Evolutionary conservation across 2,113 vertebrate species (phyloP).

Genomic region (Anarrhichthys ocellatus): DNA sequence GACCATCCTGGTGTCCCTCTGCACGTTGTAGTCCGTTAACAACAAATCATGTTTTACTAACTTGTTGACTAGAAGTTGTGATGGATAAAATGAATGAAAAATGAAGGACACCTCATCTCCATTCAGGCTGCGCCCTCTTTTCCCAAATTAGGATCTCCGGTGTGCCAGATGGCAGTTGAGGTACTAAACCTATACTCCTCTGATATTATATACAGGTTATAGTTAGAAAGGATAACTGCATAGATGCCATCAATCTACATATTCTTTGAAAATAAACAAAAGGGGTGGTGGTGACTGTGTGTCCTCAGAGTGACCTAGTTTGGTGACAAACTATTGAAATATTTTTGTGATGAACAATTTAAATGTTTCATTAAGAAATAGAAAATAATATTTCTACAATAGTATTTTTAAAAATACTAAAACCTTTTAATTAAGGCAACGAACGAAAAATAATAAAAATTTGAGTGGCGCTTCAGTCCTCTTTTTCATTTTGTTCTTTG

Average conservation of each 20-base stretch:
- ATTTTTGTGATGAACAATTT: background rate
- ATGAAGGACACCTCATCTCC: background rate
- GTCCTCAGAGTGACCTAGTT: constrained; percentile 15
- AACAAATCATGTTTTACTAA: background rate
- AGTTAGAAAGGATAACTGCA: constrained; percentile 53
- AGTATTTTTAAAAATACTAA: constrained; percentile 40
- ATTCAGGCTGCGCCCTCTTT: background rate
- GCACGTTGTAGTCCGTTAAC: background rate
- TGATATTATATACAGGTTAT: constrained; percentile 7
- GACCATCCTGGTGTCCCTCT: constrained; percentile 2
- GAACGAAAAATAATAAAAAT: background rate
- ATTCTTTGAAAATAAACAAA: constrained; percentile 3
- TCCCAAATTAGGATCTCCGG: background rate
- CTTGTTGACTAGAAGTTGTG: background rate
- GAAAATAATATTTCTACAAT: constrained; percentile 33
- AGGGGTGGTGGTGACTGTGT: constrained; percentile 28
- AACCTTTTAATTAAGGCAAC: constrained; percentile 67
- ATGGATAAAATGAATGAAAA: background rate
- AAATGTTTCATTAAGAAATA: constrained; percentile 15
- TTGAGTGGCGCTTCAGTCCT: constrained; percentile 36
- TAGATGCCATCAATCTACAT: constrained; percentile 51
- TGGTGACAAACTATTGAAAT: background rate
- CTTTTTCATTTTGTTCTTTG: constrained; percentile 72
- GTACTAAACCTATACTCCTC: background rate
- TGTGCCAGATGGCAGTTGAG: background rate